Base-by-base conservation (phyloP, 2,113 vertebrate species). In the Castor canadensis region DNA sequence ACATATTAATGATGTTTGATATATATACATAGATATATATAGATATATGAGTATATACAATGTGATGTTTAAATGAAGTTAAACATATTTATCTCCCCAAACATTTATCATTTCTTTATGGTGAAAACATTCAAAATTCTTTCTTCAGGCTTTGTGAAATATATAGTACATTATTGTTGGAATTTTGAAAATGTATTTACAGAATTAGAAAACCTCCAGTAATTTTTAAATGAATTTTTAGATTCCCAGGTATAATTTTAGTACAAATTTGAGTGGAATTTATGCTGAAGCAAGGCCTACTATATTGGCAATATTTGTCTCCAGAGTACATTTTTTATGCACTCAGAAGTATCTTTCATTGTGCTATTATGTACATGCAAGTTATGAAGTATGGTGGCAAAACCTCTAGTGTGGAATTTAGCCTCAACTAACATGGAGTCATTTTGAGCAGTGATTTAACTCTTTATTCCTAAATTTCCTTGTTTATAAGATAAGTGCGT, bases 151-250 rank as follows among this genome's bases (percentile, higher is more conserved):
- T 54, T 81, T 80, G 58, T 60, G 38, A 81, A 60, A 26, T 81
- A 17, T 10, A 35, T 5, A 72, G 10, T 40, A 40, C 35, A 40
- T 47, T 60, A 73, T 73, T 72, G 6, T 40, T 40, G 38, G 43
- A 54, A 96, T 95, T 97, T 92, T 60, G 40, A 47, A 97, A 97
- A 97, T 60, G 87, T 95, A 80, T 95, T 96, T 95, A 89, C 93
- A 94, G 43, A 92, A 95, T 67, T 93, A 62, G 28, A 96, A 91
- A 89, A 38, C 8, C 35, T 64, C 71, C 87, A 54, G 67, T 97
- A 82, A 92, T 87, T 98, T 92, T n/a, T 26, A 40, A 77, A 91
- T 95, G 92, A 9, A 95, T 98, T 90, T 97, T 77, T 95, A 92
- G 87, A 69, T 98, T 93, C 93, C 69, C 28, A 92, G 11, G 10